Evolutionary conservation across 2,888 invertebrate species (phyloP), one percentile per base, ranked within the genome.

Genomic region (Melinaea menophilus): DNA sequence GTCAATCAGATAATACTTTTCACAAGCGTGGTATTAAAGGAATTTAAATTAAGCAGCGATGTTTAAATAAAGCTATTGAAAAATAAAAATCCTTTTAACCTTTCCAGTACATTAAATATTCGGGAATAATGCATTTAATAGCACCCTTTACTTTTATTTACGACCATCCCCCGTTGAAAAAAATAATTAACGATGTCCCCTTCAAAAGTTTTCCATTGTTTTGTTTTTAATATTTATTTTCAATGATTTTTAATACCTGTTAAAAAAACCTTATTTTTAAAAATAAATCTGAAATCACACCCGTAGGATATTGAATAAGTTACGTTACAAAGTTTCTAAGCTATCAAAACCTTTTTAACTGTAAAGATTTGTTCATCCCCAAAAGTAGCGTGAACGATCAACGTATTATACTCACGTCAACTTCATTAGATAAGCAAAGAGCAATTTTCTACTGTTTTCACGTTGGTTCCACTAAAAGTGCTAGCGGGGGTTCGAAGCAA

Each of bases 91-190:
- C 82, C 85, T 81, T 88, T 87, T 84, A 85, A 79, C 83, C 81
- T 85, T 88, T 87, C 84, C 85, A 86, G 88, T 87, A 88, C 85
- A 90, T 89, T 88, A 88, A 90, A 88, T 84, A 88, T 88, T 83
- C 85, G 86, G 80, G 84, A 87, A 86, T 88, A 88, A 88, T 88
- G 86, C 87, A 86, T 87, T 89, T 90, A 89, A 90, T 88, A 86
- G 88, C 87, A 86, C 88, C 89, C 86, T 88, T 89, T 85, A 88
- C 84, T 79, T 82, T 86, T 87, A 89, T 89, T 89, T 88, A 90
- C 78, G 85, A 80, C 80, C 82, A 78, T 71, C 79, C 75, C 77
- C 78, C 77, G 79, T 84, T 78, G 76, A 82, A 86, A 88, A 82
- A 88, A 86, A 86, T 81, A 85, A 88, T 85, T 85, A 86, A 88